Conservation (phyloP, 2,113 vertebrate species). For the Bambusicola thoracicus region DNA sequence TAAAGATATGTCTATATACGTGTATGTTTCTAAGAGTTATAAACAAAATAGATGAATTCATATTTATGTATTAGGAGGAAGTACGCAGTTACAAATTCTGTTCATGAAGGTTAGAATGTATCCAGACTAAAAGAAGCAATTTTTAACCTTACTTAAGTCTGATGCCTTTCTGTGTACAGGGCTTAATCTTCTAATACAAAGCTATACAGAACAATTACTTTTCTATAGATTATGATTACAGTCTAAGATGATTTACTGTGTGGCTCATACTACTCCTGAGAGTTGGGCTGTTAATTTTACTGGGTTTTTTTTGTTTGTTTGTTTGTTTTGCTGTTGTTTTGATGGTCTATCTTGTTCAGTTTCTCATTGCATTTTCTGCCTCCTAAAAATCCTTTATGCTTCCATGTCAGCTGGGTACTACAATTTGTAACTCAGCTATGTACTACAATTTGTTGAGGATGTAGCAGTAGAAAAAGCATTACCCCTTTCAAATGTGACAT, state of each 20-base stretch:
- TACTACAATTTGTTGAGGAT: constrained; percentile 62
- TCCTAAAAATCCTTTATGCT: constrained; percentile 43
- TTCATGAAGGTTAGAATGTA: neutral
- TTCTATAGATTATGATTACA: constrained; percentile 23
- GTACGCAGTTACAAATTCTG: constrained; percentile 19
- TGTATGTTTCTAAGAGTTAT: constrained; percentile 15
- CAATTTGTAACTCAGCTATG: constrained; percentile 59
- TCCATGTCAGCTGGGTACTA: constrained; percentile 25
- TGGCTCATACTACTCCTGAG: constrained; percentile 13
- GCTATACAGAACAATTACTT: constrained; percentile 46
- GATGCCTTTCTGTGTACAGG: constrained; percentile 29
- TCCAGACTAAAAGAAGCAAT: neutral
- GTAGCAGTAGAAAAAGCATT: constrained; percentile 52
- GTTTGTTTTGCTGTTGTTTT: neutral
- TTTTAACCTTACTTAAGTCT: constrained; percentile 56
- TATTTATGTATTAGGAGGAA: neutral
- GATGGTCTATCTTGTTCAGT: neutral
- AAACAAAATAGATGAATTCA: neutral
- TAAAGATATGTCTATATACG: neutral
- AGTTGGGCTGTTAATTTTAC: constrained; percentile 16
- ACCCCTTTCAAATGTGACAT: constrained; percentile 62
- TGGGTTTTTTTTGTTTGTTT: neutral
- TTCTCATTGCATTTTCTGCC: constrained; percentile 4
- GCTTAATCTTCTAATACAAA: constrained; percentile 43
- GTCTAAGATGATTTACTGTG: constrained; percentile 30